A percentile compares a stretch with the other conserved stretches of the same genome.
These are phyloP conservation scores for Clunio marinus DNA, from an alignment of 2,888 invertebrate species.

Conservation along the genomic window DNA sequence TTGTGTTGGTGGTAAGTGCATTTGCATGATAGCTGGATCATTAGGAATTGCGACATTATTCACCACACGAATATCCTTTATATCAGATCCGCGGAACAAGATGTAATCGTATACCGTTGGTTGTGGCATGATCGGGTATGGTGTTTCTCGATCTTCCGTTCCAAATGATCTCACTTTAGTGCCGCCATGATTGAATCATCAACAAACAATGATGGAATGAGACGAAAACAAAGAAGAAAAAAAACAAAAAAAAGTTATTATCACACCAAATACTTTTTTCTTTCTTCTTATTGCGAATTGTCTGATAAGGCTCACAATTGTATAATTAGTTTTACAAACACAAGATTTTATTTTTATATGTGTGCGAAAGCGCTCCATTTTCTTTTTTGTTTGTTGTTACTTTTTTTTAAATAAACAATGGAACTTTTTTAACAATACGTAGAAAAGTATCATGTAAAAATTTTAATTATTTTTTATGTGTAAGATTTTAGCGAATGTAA, in stretches of 20 bases:
- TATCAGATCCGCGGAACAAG: slow-evolving; percentile 95
- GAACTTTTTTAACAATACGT: no score
- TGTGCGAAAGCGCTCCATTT: slow-evolving; percentile 35
- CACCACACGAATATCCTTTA: slow-evolving; percentile 96
- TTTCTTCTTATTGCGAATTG: not conserved
- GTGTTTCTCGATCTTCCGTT: slow-evolving; percentile 95
- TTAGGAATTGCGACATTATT: slow-evolving; percentile 84
- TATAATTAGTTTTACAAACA: not conserved
- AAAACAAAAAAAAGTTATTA: not conserved
- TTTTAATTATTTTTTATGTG: no score
- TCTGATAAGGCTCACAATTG: not conserved
- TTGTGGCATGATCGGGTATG: slow-evolving; percentile 91
- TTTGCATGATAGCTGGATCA: slow-evolving; percentile 97
- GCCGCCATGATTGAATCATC: no score
- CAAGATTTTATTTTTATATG: not conserved
- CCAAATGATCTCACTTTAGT: slow-evolving; percentile 95
- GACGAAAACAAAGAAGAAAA: slow-evolving; percentile 27
- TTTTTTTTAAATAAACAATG: slow-evolving; percentile 7
- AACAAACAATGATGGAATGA: not conserved
- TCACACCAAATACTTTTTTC: not conserved
- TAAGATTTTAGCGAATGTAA: no score
- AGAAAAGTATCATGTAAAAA: no score
- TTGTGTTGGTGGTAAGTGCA: slow-evolving; percentile 71
- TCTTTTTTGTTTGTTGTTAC: slow-evolving; percentile 11
- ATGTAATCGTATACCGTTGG: slow-evolving; percentile 99